Conservation (phyloP, 2,113 vertebrate species). For the Numida meleagris region DNA sequence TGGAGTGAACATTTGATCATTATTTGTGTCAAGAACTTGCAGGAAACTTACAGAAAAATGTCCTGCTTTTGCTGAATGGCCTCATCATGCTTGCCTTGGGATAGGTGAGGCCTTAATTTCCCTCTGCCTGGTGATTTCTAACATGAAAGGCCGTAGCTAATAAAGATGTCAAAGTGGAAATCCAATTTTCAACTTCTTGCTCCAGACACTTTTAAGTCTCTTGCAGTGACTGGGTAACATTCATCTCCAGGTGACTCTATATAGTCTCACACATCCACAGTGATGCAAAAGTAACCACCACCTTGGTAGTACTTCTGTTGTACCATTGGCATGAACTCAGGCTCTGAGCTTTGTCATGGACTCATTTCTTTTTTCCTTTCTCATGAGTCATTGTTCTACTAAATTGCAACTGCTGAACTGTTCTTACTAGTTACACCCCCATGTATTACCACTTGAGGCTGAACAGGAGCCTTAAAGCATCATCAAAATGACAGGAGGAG, state of each 20-base stretch:
- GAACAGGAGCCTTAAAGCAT: neutral
- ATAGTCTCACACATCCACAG: neutral
- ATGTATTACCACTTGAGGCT: neutral
- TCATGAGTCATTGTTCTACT: neutral
- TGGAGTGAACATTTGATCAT: neutral
- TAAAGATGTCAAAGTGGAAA: neutral
- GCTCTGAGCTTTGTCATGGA: neutral
- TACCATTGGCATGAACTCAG: neutral
- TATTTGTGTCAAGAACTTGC: neutral
- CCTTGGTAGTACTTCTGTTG: neutral
- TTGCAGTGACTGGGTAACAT: neutral
- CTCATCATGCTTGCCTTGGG: neutral
- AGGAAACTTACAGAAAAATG: neutral
- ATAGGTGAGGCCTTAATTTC: neutral
- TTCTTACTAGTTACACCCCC: neutral
- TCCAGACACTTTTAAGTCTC: neutral
- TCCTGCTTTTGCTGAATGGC: neutral
- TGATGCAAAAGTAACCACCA: neutral
- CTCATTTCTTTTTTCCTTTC: neutral
- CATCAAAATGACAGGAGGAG: neutral
- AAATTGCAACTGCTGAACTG: neutral
- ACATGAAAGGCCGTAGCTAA: neutral
- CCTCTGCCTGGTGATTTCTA: neutral
- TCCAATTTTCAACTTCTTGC: slow-evolving; percentile 8
- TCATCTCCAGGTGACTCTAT: neutral